phyloP scores from a whole-genome alignment of 2,113 vertebrate genomes.

The Mungos mungo region DNA sequence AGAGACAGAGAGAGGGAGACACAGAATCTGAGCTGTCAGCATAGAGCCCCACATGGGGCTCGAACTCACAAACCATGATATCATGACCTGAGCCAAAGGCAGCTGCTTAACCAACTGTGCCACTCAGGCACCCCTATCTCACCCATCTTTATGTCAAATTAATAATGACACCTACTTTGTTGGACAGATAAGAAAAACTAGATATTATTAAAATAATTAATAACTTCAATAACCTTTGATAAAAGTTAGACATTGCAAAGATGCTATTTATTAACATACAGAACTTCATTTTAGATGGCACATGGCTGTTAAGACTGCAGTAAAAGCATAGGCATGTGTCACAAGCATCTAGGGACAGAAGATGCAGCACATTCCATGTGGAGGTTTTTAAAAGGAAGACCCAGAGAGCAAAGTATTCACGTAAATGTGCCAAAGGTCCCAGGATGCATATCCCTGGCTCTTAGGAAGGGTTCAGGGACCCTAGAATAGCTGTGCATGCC shows the following conservation, averaged over 20 bases:
- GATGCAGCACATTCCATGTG: background rate
- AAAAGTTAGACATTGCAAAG: background rate
- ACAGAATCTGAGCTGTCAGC: too few relatives aligned
- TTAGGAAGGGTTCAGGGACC: background rate
- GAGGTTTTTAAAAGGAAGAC: slow-evolving; percentile 35
- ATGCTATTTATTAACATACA: background rate
- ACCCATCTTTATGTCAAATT: background rate
- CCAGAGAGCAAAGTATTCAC: background rate
- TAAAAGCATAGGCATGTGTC: background rate
- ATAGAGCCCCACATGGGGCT: too few relatives aligned
- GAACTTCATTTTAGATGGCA: background rate
- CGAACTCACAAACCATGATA: too few relatives aligned
- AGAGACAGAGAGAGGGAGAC: too few relatives aligned
- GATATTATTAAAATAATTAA: slow-evolving; percentile 26
- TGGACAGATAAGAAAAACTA: background rate
- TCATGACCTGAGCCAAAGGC: too few relatives aligned
- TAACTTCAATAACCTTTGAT: background rate
- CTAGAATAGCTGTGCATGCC: background rate
- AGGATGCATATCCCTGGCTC: background rate
- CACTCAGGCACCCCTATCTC: background rate
- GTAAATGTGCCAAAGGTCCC: background rate
- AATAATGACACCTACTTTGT: background rate
- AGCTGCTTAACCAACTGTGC: too few relatives aligned
- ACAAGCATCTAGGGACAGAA: background rate
- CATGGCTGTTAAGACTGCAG: background rate